Evolutionary conservation across 2,888 invertebrate species (phyloP).

Genomic region (Pasiphila rectangulata): DNA sequence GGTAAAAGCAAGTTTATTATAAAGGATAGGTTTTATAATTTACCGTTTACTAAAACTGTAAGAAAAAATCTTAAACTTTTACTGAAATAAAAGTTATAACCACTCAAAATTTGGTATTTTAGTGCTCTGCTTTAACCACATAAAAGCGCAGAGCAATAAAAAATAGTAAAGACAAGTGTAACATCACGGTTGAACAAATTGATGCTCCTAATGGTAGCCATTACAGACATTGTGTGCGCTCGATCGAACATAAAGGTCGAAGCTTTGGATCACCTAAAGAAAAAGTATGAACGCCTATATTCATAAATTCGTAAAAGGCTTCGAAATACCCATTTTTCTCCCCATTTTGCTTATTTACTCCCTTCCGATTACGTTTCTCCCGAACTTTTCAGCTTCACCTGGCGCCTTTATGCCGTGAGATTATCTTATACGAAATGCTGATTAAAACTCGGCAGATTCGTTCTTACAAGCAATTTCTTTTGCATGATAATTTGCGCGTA

Average conservation of each 20-base stretch:
- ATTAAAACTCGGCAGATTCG: conserved; percentile 50
- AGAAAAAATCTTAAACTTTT: no score
- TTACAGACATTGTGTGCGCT: conserved; percentile 69
- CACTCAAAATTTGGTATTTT: not conserved
- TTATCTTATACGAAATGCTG: conserved; percentile 38
- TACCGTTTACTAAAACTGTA: no score
- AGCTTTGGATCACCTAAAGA: conserved; percentile 51
- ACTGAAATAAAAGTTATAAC: not conserved
- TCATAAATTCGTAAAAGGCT: conserved; percentile 56
- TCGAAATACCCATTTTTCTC: conserved; percentile 47
- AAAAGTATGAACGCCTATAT: conserved; percentile 59
- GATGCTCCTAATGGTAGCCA: conserved; percentile 69
- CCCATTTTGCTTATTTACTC: conserved; percentile 45
- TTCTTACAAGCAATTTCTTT: conserved; percentile 41
- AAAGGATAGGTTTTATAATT: no score
- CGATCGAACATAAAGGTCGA: conserved; percentile 67
- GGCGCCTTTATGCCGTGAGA: conserved; percentile 27
- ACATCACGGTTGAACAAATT: conserved; percentile 65
- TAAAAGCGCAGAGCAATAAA: conserved; percentile 13
- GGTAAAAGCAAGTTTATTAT: no score
- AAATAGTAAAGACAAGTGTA: conserved; percentile 65
- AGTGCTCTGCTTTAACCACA: not conserved
- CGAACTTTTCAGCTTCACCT: conserved; percentile 36
- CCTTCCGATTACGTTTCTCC: conserved; percentile 41
- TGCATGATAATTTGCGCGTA: conserved; percentile 43